Evolutionary conservation across 2,113 vertebrate genomes (phyloP).

Genomic region (Peucedramus taeniatus): DNA sequence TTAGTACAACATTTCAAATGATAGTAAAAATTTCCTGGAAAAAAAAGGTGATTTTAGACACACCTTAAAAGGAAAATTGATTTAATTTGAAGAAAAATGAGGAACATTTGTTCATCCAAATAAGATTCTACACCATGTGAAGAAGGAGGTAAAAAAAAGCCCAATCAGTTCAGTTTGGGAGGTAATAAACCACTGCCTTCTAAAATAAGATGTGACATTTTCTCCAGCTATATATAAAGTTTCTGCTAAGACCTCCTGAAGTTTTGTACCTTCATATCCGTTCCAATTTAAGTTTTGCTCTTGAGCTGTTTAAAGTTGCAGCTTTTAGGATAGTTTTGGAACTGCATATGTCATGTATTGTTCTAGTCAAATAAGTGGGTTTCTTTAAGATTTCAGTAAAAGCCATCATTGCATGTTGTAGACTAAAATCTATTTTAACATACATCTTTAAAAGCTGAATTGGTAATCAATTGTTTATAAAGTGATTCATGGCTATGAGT

Average conservation of each 20-base stretch:
- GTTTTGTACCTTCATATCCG: background rate
- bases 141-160: background rate
- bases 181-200: background rate
- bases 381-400: background rate
- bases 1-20: background rate
- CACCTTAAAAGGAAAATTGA: background rate
- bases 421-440: background rate
- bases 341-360: background rate
- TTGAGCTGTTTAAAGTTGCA: background rate
- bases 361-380: background rate
- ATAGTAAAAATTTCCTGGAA: background rate
- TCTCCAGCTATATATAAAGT: background rate
- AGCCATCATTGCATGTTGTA: background rate
- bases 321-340: background rate
- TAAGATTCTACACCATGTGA: background rate
- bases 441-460: background rate
- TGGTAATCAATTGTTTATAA: background rate
- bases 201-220: background rate
- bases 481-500: background rate
- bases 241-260: background rate
- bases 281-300: background rate
- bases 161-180: background rate
- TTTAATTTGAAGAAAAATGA: background rate
- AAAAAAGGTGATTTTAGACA: background rate
- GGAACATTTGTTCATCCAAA: background rate